Conservation (phyloP, 2,888 invertebrate genomes). For the Muscina levida region DNA sequence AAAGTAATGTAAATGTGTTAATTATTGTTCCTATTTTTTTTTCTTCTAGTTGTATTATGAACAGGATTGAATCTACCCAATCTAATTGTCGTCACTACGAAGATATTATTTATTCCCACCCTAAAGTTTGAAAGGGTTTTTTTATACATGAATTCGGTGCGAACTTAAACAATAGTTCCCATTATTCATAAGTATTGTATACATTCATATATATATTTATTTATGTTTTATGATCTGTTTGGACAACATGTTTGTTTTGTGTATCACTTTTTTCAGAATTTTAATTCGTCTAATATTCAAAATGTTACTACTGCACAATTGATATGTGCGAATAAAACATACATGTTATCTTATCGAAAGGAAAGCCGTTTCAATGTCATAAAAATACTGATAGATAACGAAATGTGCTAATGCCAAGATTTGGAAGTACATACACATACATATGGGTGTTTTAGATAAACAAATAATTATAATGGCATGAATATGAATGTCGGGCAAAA, state of each 20-base stretch:
- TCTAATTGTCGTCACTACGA: too few relatives aligned
- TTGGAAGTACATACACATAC: not conserved
- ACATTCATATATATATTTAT: too few relatives aligned
- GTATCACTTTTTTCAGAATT: not conserved
- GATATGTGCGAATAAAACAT: conserved; percentile 1
- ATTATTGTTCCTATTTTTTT: too few relatives aligned
- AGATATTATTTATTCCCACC: too few relatives aligned
- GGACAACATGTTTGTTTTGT: not conserved
- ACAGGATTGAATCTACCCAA: not conserved
- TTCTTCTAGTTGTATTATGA: too few relatives aligned
- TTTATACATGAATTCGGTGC: too few relatives aligned
- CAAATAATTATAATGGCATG: not conserved
- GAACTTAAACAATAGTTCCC: conserved; percentile 12
- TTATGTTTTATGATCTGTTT: too few relatives aligned
- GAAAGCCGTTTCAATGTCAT: conserved; percentile 34
- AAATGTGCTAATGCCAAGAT: not conserved
- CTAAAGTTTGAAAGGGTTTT: too few relatives aligned
- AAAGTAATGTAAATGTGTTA: too few relatives aligned
- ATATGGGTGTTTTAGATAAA: not conserved
- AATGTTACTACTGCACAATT: not conserved
- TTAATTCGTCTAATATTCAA: conserved; percentile 18
- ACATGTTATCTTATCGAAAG: conserved; percentile 54
- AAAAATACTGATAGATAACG: conserved; percentile 30
- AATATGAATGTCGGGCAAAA: not conserved
- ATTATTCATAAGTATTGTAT: too few relatives aligned